A percentile compares a stretch with the other conserved stretches of the same genome.
Evolutionary conservation across 92 coral and sea anemone genomes (phyloP).

Genomic region (Isaurus tuberculatus): DNA sequence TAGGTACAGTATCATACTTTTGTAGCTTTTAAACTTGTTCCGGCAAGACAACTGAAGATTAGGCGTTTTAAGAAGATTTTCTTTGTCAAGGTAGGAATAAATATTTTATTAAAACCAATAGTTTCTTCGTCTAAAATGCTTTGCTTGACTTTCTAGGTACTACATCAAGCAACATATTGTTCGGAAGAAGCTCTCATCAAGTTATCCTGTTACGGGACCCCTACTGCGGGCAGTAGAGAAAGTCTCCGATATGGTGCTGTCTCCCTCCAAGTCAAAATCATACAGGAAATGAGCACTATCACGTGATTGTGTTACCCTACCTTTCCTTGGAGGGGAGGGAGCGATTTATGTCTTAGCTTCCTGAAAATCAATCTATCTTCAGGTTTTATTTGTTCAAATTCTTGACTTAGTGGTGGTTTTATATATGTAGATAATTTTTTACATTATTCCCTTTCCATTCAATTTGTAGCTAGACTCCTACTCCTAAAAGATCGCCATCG

Average conservation of each 20-base stretch:
- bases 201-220: constrained; percentile 86
- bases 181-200: constrained; percentile 70
- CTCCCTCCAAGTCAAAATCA: constrained; percentile 44
- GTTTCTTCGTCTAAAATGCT: background rate
- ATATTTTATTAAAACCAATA: too few relatives aligned
- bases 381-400: background rate
- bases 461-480: background rate
- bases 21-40: too few relatives aligned
- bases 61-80: too few relatives aligned
- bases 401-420: background rate
- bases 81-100: too few relatives aligned
- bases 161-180: constrained; percentile 79
- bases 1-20: constrained; percentile 61
- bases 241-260: constrained; percentile 69
- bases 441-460: background rate
- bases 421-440: background rate
- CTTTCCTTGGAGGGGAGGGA: background rate
- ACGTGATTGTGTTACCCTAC: background rate
- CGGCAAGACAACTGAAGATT: too few relatives aligned
- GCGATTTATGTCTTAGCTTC: background rate
- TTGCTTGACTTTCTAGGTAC: constrained; percentile 62
- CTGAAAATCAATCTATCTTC: background rate
- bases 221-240: constrained; percentile 74
- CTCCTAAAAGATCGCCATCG: background rate
- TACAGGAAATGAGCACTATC: constrained; percentile 41